phyloP scores from a whole-genome alignment of 2,888 invertebrate species.

The Papilio demoleus region DNA sequence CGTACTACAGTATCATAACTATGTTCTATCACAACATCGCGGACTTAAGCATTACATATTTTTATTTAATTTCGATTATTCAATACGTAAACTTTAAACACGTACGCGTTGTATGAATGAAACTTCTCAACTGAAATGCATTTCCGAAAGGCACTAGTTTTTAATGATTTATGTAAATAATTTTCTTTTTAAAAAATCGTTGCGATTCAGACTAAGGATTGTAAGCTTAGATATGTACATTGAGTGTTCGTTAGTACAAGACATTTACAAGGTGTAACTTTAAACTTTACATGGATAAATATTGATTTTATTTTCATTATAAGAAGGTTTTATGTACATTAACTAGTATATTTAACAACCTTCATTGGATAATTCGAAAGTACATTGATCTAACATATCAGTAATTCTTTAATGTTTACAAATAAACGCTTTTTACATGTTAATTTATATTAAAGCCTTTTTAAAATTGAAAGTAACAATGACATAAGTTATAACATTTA shows the following conservation, averaged over 20 bases:
- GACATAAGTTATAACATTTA: background rate
- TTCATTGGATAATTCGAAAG: conserved; percentile 26
- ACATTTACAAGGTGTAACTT: conserved; percentile 14
- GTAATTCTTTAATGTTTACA: conserved; percentile 6
- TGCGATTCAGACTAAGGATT: conserved; percentile 30
- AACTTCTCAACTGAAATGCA: conserved; percentile 57
- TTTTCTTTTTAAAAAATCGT: conserved; percentile 28
- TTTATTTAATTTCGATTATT: conserved; percentile 15
- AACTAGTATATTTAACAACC: conserved; percentile 24
- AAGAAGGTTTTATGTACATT: conserved; percentile 11
- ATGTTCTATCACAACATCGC: conserved; percentile 53
- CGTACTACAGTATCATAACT: conserved; percentile 34
- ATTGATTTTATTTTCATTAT: background rate
- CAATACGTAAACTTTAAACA: conserved; percentile 37
- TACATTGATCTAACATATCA: conserved; percentile 13
- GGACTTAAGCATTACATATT: conserved; percentile 43
- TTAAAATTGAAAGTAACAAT: conserved; percentile 23
- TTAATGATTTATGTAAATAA: conserved; percentile 49
- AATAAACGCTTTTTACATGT: conserved; percentile 2
- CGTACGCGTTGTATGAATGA: conserved; percentile 42
- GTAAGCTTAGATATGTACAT: conserved; percentile 10
- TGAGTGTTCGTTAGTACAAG: background rate
- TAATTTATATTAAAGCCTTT: conserved; percentile 29
- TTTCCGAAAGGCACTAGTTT: conserved; percentile 74
- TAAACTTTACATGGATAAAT: conserved; percentile 2